Conservation (phyloP, 2,797 vertebrate genomes). For the Esox masquinongy region DNA sequence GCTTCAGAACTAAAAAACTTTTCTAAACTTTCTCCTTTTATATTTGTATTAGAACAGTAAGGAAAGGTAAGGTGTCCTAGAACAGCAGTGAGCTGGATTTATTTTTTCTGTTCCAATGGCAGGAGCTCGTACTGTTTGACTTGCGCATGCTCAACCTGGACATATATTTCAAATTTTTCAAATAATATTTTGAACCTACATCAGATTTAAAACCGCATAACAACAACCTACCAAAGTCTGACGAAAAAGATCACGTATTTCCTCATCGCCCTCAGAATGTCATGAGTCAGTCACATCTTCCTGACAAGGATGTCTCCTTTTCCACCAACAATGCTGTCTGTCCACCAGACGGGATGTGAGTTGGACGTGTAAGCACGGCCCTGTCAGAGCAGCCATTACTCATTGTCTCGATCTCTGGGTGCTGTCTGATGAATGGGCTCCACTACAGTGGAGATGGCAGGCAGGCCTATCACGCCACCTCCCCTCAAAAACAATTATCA, state of each 20-base stretch:
- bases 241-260: constrained; percentile 2
- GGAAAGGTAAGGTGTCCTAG: neutral
- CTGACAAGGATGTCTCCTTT: constrained; percentile 47
- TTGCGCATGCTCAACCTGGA: too few species aligned
- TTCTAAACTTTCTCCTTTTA: neutral
- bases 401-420: constrained; percentile 56
- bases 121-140: too few species aligned
- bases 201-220: neutral
- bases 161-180: neutral
- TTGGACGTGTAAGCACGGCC: constrained; percentile 23
- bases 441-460: constrained; percentile 51
- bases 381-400: constrained; percentile 55
- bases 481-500: constrained; percentile 61
- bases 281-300: constrained; percentile 34
- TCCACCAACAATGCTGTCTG: constrained; percentile 25
- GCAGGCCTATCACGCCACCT: constrained; percentile 41
- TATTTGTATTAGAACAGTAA: too few species aligned
- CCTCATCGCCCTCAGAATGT: constrained; percentile 37
- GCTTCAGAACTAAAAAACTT: neutral
- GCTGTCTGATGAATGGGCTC: constrained; percentile 66
- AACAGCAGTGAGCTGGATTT: neutral
- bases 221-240: neutral
- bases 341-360: constrained; percentile 9
- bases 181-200: neutral
- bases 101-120: too few species aligned